Evolutionary conservation across 2,797 vertebrate species (phyloP), one percentile per base, ranked within the genome.

Genomic region (Parauchenoglanis ngamensis): DNA sequence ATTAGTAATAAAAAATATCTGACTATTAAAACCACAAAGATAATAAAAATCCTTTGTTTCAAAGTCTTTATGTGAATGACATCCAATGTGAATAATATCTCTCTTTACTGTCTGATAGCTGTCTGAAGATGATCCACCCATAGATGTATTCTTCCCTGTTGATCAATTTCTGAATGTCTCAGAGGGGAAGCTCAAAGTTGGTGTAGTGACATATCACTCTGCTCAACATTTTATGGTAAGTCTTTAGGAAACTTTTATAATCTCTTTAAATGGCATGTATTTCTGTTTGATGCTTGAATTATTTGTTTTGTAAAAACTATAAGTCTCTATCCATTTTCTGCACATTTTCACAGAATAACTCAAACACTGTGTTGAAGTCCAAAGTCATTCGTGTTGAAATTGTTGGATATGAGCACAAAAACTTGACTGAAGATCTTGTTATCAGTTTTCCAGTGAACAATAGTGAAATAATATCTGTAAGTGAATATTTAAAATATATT

Each of bases 331-430:
- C 12, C 0, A 5, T 19, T 78, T 78, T 35, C 52, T 56, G 4
- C 52, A 31, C 19, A 19, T 56, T n/a, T 85, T 72, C 15, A 75
- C 85, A 87, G 87, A 0, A 25, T 12, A n/a, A 49, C 23, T 7
- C 61, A 1, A 11, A 0, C 15, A 3, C 73, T 19, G 86, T 82
- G 12, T 0, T 94, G 67, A 1, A 3, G 28, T 93, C 94, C 1
- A 61, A 82, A 84, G 86, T 93, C 23, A 73, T 94, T 63, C 91
- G 95, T 75, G 90, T 95, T 46, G 94, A 95, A 89, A 1, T 84
- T 0, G 40, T 77, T 1, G 84, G 35, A 3, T 1, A 2, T 0
- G 35, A 0, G 6, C 31, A 31, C 7, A 7, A 2, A 0, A 0
- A 91, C 73, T 88, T 95, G 52, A 0, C 0, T 0, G 61, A 61